These are phyloP conservation scores for Mesochorus sp. DNA, from an alignment of 2,888 invertebrate species.

Conservation along the genomic window DNA sequence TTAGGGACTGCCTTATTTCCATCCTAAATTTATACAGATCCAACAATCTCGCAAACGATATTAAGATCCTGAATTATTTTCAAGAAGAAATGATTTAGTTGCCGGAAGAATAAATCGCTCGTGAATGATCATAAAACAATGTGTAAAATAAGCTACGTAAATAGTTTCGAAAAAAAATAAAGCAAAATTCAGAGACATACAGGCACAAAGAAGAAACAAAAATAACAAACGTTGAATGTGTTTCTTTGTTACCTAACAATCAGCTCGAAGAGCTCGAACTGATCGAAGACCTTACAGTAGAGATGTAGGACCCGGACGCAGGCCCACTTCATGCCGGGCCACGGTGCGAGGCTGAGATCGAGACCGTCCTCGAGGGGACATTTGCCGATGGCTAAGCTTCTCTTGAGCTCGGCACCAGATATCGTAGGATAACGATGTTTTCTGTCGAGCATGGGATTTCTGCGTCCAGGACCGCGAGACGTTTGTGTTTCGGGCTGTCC, in stretches of 20 bases:
- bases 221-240: background rate
- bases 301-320: conserved; percentile 92
- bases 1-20: too few species aligned
- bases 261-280: conserved; percentile 90
- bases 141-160: too few species aligned
- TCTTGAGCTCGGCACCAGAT: conserved; percentile 77
- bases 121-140: too few species aligned
- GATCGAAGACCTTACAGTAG: conserved; percentile 94
- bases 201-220: background rate
- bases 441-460: conserved; percentile 78
- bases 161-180: too few species aligned
- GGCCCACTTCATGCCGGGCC: conserved; percentile 93
- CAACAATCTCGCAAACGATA: background rate
- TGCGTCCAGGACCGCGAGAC: conserved; percentile 54
- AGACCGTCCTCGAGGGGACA: conserved; percentile 83
- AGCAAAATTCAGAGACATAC: background rate
- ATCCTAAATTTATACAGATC: background rate
- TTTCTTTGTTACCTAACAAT: conserved; percentile 87
- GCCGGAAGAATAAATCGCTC: too few species aligned
- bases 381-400: conserved; percentile 77
- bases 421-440: conserved; percentile 77
- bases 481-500: conserved; percentile 49
- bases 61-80: background rate
- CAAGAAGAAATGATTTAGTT: too few species aligned
- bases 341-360: conserved; percentile 85